Evolutionary conservation across 2,888 invertebrate species (phyloP).

Genomic region (Blera fallax): DNA sequence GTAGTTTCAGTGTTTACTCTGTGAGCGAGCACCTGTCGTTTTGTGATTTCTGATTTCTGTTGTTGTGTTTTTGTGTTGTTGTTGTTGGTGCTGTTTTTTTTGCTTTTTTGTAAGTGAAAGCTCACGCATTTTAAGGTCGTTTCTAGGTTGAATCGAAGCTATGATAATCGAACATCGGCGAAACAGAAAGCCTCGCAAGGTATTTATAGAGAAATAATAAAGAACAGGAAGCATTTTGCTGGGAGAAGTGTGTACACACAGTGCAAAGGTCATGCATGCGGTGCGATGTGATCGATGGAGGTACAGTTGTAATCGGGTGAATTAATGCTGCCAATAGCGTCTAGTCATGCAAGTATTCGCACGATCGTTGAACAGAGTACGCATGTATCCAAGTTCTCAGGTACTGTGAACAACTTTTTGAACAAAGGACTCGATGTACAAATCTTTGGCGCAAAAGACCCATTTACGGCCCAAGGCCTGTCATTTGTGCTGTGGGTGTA

Average conservation of each 20-base stretch:
- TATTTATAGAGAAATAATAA: constrained; percentile 20
- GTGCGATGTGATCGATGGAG: background rate
- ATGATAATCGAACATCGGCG: constrained; percentile 43
- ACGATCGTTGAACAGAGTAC: background rate
- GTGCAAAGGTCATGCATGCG: constrained; percentile 51
- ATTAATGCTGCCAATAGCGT: constrained; percentile 19
- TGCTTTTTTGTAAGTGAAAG: constrained; percentile 57
- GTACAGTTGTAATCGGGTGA: background rate
- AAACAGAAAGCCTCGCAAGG: constrained; percentile 33
- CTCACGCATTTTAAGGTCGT: constrained; percentile 64
- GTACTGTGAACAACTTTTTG: background rate
- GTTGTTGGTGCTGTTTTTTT: constrained; percentile 3
- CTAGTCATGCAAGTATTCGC: constrained; percentile 26
- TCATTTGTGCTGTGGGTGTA: no score
- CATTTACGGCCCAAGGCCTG: no score
- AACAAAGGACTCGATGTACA: no score
- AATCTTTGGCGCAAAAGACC: no score
- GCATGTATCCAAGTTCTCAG: background rate
- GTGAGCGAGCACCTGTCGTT: constrained; percentile 56
- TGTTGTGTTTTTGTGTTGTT: constrained; percentile 11
- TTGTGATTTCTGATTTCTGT: constrained; percentile 29
- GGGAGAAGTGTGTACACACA: background rate
- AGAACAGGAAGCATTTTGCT: constrained; percentile 51
- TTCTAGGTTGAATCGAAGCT: constrained; percentile 57
- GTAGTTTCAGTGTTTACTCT: constrained; percentile 3